Conservation (phyloP, 2,797 vertebrate species). For the Molossus molossus region DNA sequence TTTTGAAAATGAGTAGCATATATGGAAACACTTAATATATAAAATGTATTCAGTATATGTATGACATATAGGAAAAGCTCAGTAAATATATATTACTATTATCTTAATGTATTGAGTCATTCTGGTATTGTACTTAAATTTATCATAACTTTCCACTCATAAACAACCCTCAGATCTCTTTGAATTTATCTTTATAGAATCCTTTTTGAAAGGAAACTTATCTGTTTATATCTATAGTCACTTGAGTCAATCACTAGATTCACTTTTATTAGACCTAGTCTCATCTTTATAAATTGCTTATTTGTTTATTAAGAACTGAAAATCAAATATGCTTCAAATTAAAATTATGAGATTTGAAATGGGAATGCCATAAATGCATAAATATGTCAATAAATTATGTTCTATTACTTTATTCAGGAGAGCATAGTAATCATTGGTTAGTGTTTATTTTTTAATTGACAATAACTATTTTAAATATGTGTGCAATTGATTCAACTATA, state of each 20-base stretch:
- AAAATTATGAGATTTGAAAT: conserved; percentile 65
- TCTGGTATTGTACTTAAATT: conserved; percentile 71
- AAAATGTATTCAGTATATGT: neutral
- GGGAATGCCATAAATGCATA: conserved; percentile 17
- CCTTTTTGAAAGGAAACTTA: neutral
- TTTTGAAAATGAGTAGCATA: neutral
- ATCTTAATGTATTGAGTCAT: neutral
- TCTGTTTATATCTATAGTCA: neutral
- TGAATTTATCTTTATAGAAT: conserved; percentile 7
- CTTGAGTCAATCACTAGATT: neutral
- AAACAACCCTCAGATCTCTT: conserved; percentile 58
- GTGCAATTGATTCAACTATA: neutral
- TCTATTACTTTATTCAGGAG: neutral
- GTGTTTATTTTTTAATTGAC: conserved; percentile 32
- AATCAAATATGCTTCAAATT: neutral
- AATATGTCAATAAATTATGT: neutral
- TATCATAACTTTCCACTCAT: conserved; percentile 70
- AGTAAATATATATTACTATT: conserved; percentile 2
- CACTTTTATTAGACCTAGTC: neutral
- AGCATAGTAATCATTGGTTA: conserved; percentile 28
- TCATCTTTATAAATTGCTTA: neutral
- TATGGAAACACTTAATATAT: conserved; percentile 35
- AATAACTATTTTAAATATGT: conserved; percentile 27
- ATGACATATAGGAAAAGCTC: conserved; percentile 22
- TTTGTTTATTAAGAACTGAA: conserved; percentile 55